Evolutionary conservation across 37 sponge, comb jelly and placozoan genomes (phyloP).

Genomic region (Chondrosia reniformis): DNA sequence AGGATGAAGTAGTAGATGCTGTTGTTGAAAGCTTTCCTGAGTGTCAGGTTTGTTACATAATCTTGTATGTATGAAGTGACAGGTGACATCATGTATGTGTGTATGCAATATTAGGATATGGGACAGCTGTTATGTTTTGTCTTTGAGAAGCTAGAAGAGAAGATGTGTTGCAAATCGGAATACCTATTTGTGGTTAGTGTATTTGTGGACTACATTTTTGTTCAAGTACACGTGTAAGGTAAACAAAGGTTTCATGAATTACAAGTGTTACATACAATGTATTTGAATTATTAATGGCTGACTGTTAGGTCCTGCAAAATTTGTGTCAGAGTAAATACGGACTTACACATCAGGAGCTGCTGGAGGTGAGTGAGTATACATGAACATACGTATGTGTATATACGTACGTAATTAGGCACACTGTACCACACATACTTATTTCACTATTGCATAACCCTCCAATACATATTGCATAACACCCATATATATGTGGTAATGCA

Average conservation of each 20-base stretch:
- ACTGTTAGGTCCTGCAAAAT: neutral
- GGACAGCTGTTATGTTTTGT: neutral
- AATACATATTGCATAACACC: no score
- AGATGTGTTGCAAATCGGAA: neutral
- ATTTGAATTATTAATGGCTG: no score
- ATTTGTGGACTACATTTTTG: neutral
- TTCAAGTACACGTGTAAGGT: no score
- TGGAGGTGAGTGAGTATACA: neutral
- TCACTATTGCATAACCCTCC: no score
- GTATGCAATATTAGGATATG: neutral
- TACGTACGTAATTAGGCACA: no score
- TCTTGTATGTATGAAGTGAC: no score
- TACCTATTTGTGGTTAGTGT: neutral
- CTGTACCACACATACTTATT: no score
- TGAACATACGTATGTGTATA: neutral
- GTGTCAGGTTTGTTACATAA: neutral
- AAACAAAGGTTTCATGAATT: no score
- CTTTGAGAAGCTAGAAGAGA: neutral
- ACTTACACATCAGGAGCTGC: slow-evolving; percentile 1
- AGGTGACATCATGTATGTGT: no score
- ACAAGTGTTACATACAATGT: no score
- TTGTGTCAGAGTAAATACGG: neutral
- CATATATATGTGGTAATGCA: no score
- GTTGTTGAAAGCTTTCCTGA: neutral
- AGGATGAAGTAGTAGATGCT: neutral